Base-by-base conservation (phyloP, 1,140 invertebrate species). In the Musca vetustissima region DNA sequence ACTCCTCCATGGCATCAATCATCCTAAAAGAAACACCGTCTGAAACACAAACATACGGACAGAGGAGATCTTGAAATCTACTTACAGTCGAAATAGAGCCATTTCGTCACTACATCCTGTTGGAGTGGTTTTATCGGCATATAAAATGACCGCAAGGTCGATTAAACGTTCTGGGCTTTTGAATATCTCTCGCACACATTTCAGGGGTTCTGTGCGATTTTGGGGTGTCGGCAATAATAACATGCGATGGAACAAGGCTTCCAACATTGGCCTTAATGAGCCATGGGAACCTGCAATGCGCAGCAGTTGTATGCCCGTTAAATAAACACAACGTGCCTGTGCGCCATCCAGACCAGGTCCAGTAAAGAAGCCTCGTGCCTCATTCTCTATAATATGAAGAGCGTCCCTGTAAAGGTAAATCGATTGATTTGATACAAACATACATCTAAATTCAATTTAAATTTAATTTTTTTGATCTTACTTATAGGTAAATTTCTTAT, bases 201-300 rank as follows among this genome's bases (percentile, higher is more conserved):
- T 89, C 9, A 97, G 79, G 0, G 94, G 91, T 77, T 97, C 94
- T 4, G 93, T 85, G 47, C 95, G 88, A 82, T 95, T 93, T 48
- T 90, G 86, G 0, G 93, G 89, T 0, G 92, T 91, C 24, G 94
- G 93, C 83, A 96, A 92, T 0, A 97, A 83, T 0, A 97, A 83
- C 92, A 97, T 96, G 43, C 94, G 86, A 83, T 97, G 94, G 80
- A 96, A 97, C 2, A 97, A 85, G 0, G 94, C 95, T 80, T 97
- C 94, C 67, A 97, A 83, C 48, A 96, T 94, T 15, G 95, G 94
- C 17, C 95, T 85, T 65, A 97, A 84, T 11, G 92, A 92, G 1
- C 90, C 89, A 24, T 94, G 90, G 66, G 90, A 90, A 0, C 95
- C 95, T 4, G 96, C 92, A 32, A 97, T 83, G 32, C 94, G 86